phyloP scores from a whole-genome alignment of 2,797 vertebrate genomes.

The Picus viridis region DNA sequence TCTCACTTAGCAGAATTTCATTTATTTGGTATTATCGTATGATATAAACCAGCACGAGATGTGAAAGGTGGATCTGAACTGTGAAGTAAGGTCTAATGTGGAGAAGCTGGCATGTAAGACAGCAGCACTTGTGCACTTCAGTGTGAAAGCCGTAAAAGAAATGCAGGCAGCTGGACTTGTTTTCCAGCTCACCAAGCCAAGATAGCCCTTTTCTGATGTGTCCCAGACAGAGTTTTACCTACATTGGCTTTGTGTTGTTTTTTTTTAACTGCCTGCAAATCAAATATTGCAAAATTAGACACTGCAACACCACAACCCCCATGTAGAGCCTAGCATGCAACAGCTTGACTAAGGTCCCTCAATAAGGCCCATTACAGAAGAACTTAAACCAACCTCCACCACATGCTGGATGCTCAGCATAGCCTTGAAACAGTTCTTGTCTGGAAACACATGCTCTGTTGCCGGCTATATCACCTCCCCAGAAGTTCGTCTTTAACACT shows the following conservation, averaged over 20 bases:
- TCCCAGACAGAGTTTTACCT: neutral
- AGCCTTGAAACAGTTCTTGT: neutral
- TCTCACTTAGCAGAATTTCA: neutral
- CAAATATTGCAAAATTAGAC: neutral
- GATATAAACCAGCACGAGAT: neutral
- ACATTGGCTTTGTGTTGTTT: neutral
- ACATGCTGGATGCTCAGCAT: neutral
- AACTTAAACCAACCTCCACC: neutral
- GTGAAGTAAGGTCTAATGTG: neutral
- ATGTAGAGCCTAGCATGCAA: neutral
- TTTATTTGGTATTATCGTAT: neutral
- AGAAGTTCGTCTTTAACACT: slow-evolving; percentile 62
- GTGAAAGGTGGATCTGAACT: neutral
- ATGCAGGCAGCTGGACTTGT: neutral
- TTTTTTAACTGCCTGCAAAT: neutral
- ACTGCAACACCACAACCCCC: neutral
- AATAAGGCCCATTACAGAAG: neutral
- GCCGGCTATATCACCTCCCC: slow-evolving; percentile 34
- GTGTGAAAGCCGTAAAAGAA: neutral
- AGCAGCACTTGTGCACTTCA: neutral
- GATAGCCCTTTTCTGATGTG: neutral
- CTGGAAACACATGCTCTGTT: neutral
- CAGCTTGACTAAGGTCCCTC: fast-evolving
- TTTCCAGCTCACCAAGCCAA: neutral
- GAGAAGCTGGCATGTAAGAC: neutral